These are phyloP conservation scores for Stigmatopora nigra DNA, from an alignment of 2,113 vertebrate species.

Conservation along the genomic window DNA sequence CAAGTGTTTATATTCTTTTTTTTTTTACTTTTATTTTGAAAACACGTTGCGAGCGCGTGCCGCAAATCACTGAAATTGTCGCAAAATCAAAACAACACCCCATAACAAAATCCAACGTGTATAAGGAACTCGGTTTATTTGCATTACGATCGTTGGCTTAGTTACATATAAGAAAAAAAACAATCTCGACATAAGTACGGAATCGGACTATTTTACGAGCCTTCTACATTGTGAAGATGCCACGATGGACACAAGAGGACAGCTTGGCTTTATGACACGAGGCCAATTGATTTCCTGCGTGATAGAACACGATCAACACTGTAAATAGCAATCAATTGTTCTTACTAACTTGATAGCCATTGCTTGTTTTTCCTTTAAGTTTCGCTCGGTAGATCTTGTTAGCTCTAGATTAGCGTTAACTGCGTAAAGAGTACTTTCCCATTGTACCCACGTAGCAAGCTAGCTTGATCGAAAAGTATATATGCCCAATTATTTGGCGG, in stretches of 20 bases:
- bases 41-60: not conserved
- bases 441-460: slow-evolving; percentile 7
- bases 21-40: slow-evolving; percentile 1
- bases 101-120: not conserved
- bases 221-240: slow-evolving; percentile 1
- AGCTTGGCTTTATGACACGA: slow-evolving; percentile 20
- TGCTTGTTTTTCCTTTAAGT: not conserved
- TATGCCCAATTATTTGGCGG: not conserved
- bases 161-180: not conserved
- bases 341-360: not conserved
- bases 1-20: not conserved
- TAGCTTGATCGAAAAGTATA: not conserved
- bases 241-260: slow-evolving; percentile 18
- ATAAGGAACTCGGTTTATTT: not conserved
- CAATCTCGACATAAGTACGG: not conserved
- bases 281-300: slow-evolving; percentile 12
- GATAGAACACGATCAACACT: slow-evolving; percentile 10
- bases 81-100: not conserved
- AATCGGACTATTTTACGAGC: not conserved
- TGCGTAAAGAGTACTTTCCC: not conserved
- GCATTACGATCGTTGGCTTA: not conserved
- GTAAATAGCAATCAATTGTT: not conserved
- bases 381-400: slow-evolving; percentile 1
- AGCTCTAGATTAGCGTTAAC: slow-evolving; percentile 10
- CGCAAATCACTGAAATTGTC: slow-evolving; percentile 3